Conservation (phyloP, 2,888 invertebrate species). For the Parelbella ahira region DNA sequence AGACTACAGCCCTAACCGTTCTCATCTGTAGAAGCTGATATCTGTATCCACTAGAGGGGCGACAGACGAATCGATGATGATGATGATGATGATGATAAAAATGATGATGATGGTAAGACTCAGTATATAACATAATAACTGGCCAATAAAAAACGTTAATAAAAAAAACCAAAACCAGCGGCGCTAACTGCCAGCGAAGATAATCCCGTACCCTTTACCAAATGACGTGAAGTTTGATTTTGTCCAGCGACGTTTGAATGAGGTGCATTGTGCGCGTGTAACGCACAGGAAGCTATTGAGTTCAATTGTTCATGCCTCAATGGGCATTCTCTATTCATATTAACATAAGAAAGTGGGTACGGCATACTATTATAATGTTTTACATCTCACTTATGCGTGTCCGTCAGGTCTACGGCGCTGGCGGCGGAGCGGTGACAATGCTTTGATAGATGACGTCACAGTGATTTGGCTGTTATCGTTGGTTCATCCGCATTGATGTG, state of each 20-base stretch:
- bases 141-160: too few relatives aligned
- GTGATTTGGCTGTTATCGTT: too few relatives aligned
- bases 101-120: too few relatives aligned
- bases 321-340: slow-evolving; percentile 47
- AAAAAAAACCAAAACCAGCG: slow-evolving; percentile 40
- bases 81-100: too few relatives aligned
- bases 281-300: slow-evolving; percentile 66
- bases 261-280: slow-evolving; percentile 54
- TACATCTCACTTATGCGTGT: slow-evolving; percentile 16
- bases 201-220: slow-evolving; percentile 63
- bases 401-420: slow-evolving; percentile 6
- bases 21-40: too few relatives aligned
- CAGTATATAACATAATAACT: too few relatives aligned
- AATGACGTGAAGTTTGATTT: slow-evolving; percentile 39
- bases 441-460: slow-evolving; percentile 12
- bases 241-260: slow-evolving; percentile 56
- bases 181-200: slow-evolving; percentile 60
- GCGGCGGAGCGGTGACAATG: slow-evolving; percentile 15
- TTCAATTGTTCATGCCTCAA: slow-evolving; percentile 57
- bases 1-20: too few relatives aligned
- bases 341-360: slow-evolving; percentile 41
- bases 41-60: too few relatives aligned
- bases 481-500: too few relatives aligned
- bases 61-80: too few relatives aligned
- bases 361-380: slow-evolving; percentile 25